Base-by-base conservation (phyloP, 23 tunicate species). In the Ciona savignyi region DNA sequence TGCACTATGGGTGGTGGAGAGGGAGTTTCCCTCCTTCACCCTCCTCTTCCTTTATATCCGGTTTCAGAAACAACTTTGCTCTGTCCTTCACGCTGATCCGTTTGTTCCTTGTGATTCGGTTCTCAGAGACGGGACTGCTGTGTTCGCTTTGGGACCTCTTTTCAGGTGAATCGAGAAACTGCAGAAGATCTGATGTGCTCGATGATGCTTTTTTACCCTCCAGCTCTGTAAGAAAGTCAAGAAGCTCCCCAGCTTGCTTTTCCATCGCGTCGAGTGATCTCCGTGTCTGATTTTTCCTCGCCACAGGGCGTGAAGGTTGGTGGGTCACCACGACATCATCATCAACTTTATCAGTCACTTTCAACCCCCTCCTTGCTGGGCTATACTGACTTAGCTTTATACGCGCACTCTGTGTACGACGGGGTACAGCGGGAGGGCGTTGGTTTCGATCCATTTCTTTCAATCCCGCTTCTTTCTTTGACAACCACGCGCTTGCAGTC, bases 221-320 rank as follows among this genome's bases (percentile, higher is more conserved):
- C 20, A 88, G 80, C 49, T 88, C 87, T 2, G 96, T 80, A 32
- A 88, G 72, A 78, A 88, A 88, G 33, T 77, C 80, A 32, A 72
- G 71, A 24, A 88, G 49, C 19, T 88, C 96, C 1, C 78, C 79
- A 11, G 96, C 96, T 70, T 88, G 96, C 51, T 82, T 73, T 48
- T 88, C 96, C 87, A 88, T 81, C 23, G 96, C 96, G 51, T 81
- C 81, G 28, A 88, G 75, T 0, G 96, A 88, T 24, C 87, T 56
- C 51, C 87, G 49, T 22, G 82, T 79, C 23, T 67, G 80, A 62
- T 71, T 73, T 60, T 79, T 86, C 3, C 79, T 60, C 0, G 68
- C 62, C 19, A 74, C 9, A 19, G 84, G 84, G 9, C 87, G 83
- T 62, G 77, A 70, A n/a, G 67, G 74, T 6, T 63, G 73, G 34